phyloP scores from a whole-genome alignment of 2,888 invertebrate genomes.

The Mimachlamys varia region DNA sequence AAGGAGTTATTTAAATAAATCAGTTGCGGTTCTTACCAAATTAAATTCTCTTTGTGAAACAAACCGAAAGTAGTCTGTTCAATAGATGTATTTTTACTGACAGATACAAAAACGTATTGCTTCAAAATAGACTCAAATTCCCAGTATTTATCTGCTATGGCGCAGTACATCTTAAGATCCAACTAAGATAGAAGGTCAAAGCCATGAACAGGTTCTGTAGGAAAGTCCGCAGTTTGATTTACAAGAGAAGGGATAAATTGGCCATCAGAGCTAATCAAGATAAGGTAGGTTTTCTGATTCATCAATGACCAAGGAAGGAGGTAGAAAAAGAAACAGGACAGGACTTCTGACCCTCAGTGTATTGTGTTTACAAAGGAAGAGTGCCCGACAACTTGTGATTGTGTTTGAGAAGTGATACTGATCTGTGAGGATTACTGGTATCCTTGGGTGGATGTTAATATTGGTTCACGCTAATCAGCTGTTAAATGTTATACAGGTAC shows the following conservation, averaged over 20 bases:
- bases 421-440: too few species aligned
- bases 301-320: background rate
- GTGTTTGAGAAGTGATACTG: too few species aligned
- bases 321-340: background rate
- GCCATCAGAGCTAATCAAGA: background rate
- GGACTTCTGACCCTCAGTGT: background rate
- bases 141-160: background rate
- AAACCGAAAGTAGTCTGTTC: conserved; percentile 1
- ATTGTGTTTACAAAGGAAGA: too few species aligned
- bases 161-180: background rate
- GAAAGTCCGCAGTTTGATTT: background rate
- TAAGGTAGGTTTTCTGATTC: background rate
- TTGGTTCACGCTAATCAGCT: too few species aligned
- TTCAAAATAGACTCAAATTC: too few species aligned
- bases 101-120: background rate
- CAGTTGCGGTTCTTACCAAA: background rate
- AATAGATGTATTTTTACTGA: background rate
- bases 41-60: background rate
- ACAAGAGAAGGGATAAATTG: background rate
- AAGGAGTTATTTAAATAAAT: background rate
- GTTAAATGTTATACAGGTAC: too few species aligned
- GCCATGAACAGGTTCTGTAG: background rate
- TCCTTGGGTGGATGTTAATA: too few species aligned
- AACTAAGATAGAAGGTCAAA: background rate
- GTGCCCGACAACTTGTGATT: too few species aligned